Conservation (phyloP, 1,140 invertebrate genomes). For the Pectinophora gossypiella region DNA sequence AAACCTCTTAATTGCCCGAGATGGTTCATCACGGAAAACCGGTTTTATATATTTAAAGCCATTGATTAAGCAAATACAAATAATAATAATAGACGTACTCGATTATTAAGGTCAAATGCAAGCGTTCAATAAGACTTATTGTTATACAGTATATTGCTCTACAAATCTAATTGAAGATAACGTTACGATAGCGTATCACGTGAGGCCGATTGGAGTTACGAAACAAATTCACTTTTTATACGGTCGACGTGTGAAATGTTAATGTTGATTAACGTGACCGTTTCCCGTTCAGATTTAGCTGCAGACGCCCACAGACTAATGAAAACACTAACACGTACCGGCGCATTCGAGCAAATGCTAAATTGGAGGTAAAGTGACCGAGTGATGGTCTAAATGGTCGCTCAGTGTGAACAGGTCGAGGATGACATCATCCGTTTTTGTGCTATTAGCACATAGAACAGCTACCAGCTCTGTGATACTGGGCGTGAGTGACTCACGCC, state of each 20-base stretch:
- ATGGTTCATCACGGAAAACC: slow-evolving; percentile 5
- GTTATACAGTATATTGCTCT: too few species aligned
- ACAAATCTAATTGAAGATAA: background rate
- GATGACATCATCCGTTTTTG: slow-evolving; percentile 43
- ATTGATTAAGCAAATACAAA: too few species aligned
- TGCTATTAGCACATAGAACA: slow-evolving; percentile 30
- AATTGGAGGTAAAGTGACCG: background rate
- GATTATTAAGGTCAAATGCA: too few species aligned
- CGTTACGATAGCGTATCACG: background rate
- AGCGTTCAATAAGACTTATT: too few species aligned
- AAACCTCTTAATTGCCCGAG: slow-evolving; percentile 11
- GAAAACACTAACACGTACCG: slow-evolving; percentile 21
- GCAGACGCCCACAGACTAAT: slow-evolving; percentile 18
- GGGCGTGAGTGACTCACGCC: slow-evolving; percentile 14
- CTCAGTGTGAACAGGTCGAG: slow-evolving; percentile 16
- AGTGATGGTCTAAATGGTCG: background rate
- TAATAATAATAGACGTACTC: too few species aligned
- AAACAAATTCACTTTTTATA: slow-evolving; percentile 30
- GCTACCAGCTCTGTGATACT: too few species aligned
- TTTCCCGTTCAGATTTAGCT: slow-evolving; percentile 20
- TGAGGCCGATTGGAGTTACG: slow-evolving; percentile 9
- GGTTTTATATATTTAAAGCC: too few species aligned
- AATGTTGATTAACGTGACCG: slow-evolving; percentile 17
- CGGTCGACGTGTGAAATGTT: slow-evolving; percentile 1
- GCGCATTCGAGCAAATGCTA: slow-evolving; percentile 8